Evolutionary conservation across 2,888 invertebrate genomes (phyloP).

Genomic region (Drosophila neotestacea): DNA sequence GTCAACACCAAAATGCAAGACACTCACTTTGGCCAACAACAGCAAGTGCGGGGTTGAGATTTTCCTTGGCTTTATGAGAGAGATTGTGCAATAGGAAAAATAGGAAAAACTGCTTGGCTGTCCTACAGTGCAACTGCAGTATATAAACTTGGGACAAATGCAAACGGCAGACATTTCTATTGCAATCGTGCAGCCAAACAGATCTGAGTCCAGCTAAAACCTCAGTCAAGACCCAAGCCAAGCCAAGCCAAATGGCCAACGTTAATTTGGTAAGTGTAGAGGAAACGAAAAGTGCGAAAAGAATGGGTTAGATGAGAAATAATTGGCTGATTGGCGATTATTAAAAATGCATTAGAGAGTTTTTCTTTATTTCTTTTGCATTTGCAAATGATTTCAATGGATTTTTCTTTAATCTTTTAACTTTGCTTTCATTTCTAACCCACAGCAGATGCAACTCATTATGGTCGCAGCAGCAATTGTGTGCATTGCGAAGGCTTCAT

Average conservation of each 20-base stretch:
- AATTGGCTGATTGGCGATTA: conserved; percentile 33
- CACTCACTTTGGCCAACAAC: conserved; percentile 45
- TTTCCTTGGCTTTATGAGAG: conserved; percentile 9
- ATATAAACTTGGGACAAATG: conserved; percentile 58
- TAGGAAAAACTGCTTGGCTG: conserved; percentile 26
- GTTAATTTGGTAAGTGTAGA: conserved; percentile 63
- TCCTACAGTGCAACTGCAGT: conserved; percentile 56
- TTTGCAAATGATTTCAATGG: conserved; percentile 40
- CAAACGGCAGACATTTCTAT: conserved; percentile 66
- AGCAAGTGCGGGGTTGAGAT: conserved; percentile 4
- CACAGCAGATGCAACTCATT: conserved; percentile 70
- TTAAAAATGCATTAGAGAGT: conserved; percentile 50
- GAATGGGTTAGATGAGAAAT: conserved; percentile 6
- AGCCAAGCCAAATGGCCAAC: conserved; percentile 58
- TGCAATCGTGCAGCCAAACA: conserved; percentile 48
- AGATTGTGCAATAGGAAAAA: conserved; percentile 74
- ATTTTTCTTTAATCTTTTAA: conserved; percentile 2
- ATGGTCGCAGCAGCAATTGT: conserved; percentile 72
- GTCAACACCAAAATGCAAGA: conserved; percentile 44
- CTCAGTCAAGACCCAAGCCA: conserved; percentile 17
- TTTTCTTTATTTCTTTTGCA: conserved; percentile 22
- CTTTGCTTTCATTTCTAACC: background rate
- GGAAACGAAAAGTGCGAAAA: conserved; percentile 7
- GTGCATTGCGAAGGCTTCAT: conserved; percentile 48
- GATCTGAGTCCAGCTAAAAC: conserved; percentile 34